Percentiles rank a stretch among this genome's conserved stretches.
Conservation (phyloP, 2,888 invertebrate genomes). For the Hydriomena furcata region DNA sequence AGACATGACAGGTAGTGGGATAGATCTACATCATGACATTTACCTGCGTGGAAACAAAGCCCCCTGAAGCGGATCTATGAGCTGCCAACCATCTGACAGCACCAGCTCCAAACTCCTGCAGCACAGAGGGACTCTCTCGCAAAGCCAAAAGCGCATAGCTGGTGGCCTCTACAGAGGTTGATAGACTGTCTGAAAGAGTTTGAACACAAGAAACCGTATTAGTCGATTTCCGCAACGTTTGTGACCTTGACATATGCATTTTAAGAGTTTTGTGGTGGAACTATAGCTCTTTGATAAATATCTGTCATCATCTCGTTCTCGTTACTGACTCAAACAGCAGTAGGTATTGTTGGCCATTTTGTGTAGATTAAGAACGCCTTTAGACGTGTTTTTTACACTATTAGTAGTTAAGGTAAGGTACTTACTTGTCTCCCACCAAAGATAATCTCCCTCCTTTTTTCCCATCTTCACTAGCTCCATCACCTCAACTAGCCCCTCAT, state of each 20-base stretch:
- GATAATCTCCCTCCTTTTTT: slow-evolving; percentile 77
- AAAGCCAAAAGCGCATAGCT: slow-evolving; percentile 86
- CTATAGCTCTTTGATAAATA: too few relatives aligned
- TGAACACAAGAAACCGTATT: too few relatives aligned
- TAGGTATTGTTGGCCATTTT: too few relatives aligned
- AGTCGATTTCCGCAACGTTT: too few relatives aligned
- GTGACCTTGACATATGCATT: too few relatives aligned
- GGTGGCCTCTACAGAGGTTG: slow-evolving; percentile 87
- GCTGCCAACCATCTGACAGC: slow-evolving; percentile 89
- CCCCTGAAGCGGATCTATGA: slow-evolving; percentile 87
- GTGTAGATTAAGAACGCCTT: too few relatives aligned
- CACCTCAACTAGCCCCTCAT: slow-evolving; percentile 59
- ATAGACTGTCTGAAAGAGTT: slow-evolving; percentile 73
- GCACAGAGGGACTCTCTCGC: slow-evolving; percentile 49
- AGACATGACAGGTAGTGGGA: too few relatives aligned
- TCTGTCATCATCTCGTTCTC: too few relatives aligned
- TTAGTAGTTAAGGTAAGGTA: slow-evolving; percentile 17
- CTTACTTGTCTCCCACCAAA: slow-evolving; percentile 92
- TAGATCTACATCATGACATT: neutral
- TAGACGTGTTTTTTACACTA: too few relatives aligned
- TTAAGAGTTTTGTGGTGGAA: too few relatives aligned
- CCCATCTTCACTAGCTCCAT: slow-evolving; percentile 60
- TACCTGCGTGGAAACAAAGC: slow-evolving; percentile 89
- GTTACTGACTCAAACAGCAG: too few relatives aligned
- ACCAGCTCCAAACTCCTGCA: slow-evolving; percentile 77